Conservation (phyloP, 2,888 invertebrate genomes). For the Troilus luridus region DNA sequence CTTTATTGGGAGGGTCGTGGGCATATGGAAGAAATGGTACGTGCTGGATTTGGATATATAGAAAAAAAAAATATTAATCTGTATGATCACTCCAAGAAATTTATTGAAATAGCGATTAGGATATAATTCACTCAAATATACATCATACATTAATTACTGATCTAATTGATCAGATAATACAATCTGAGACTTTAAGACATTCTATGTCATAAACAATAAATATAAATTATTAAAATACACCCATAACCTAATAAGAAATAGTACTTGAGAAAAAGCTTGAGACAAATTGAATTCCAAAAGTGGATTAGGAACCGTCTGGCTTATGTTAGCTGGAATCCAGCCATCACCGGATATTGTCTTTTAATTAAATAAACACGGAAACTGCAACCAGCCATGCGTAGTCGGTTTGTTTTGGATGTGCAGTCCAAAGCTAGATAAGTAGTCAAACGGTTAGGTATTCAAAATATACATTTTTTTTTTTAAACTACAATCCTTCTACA, state of each 20-base stretch:
- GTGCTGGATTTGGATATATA: too few species aligned
- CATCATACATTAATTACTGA: too few species aligned
- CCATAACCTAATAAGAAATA: not conserved
- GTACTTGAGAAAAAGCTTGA: not conserved
- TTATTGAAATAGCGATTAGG: too few species aligned
- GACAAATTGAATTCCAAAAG: constrained; percentile 7
- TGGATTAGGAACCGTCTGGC: not conserved
- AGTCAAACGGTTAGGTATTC: too few species aligned
- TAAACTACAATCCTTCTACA: too few species aligned
- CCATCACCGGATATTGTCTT: not conserved
- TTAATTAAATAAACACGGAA: not conserved
- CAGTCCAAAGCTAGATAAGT: not conserved
- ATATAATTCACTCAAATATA: too few species aligned
- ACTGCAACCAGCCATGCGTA: not conserved
- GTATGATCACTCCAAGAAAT: too few species aligned
- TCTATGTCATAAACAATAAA: not conserved
- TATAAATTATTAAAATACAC: not conserved
- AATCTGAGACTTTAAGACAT: not conserved
- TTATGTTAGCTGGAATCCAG: not conserved
- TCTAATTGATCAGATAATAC: not conserved
- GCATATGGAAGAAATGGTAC: too few species aligned
- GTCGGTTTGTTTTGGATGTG: not conserved
- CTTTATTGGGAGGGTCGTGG: too few species aligned
- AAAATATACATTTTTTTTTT: too few species aligned
- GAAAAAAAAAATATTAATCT: too few species aligned